Base-by-base conservation (phyloP, 2,888 invertebrate genomes). In the Glyphotaelius pellucidus region DNA sequence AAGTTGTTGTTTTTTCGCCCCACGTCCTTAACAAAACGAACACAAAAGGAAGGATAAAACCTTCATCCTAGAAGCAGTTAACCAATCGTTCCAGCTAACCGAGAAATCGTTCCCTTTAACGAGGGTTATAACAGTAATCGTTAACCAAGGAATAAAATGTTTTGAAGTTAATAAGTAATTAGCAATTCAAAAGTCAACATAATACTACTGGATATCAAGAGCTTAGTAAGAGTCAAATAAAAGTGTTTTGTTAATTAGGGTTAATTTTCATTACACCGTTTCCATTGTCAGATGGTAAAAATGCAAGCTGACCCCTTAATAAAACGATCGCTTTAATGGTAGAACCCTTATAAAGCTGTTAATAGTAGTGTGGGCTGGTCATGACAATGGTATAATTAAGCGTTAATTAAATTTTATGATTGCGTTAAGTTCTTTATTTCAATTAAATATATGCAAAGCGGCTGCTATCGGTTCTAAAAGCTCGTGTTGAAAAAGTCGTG, bases 181-280 rank as follows among this genome's bases (percentile, higher is more conserved):
- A 83, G 15, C 19, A 83, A 83, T 83, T 83, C 83, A 83, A 83
- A 83, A 83, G 83, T 38, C 35, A 25, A 83, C 32, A 67, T 67
- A 67, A 67, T 67, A 25, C 67, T 25, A 25, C 19, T 5, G 83
- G 35, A 35, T 35, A 25, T 35, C 25, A 35, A 83, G 35, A 83
- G 25, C 32, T 9, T 25, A 19, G 35, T 31, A 25, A 5, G 83
- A n/a, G 19, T 35, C 32, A 35, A 83, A 35, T 35, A 32, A 83
- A 83, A 83, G 15, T n/a, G 83, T 83, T 83, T 83, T 83, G 83
- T 83, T 83, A 83, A 83, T 83, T 83, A 83, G 32, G 83, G 83
- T 38, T 83, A 83, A 83, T 32, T 83, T 32, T 35, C 25, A 83
- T 83, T 32, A 35, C 32, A 35, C 2, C n/a, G 35, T 83, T 35